Evolutionary conservation across 2,888 invertebrate species (phyloP).

Genomic region (Napeogenes inachia): DNA sequence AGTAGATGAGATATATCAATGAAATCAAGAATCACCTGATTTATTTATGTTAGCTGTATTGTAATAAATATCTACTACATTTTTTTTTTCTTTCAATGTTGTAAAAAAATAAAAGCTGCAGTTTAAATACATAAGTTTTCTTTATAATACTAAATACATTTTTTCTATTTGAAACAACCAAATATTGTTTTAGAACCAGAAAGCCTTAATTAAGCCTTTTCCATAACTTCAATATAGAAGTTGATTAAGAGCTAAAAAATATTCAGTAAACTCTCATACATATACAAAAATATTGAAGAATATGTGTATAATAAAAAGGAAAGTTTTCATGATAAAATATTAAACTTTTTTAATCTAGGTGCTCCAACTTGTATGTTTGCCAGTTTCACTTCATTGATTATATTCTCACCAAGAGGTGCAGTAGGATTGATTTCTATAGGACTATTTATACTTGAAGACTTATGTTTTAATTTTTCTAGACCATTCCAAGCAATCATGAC

Average conservation of each 20-base stretch:
- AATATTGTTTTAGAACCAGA: no score
- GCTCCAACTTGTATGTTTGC: slow-evolving; percentile 69
- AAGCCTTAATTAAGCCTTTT: no score
- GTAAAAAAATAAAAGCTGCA: background rate
- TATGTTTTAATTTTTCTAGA: slow-evolving; percentile 82
- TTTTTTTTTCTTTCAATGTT: slow-evolving; percentile 1
- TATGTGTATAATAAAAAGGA: background rate
- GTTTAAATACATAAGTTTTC: no score
- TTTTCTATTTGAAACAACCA: no score
- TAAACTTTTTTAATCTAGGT: slow-evolving; percentile 52
- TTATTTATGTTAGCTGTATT: slow-evolving; percentile 44
- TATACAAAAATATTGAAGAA: no score
- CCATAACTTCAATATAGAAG: no score
- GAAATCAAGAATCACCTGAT: slow-evolving; percentile 30
- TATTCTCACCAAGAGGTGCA: slow-evolving; percentile 80
- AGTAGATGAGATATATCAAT: slow-evolving; percentile 35
- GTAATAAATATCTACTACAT: slow-evolving; percentile 33
- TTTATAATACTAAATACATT: no score
- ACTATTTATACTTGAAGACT: slow-evolving; percentile 56
- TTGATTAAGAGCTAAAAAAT: no score
- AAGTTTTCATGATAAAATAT: slow-evolving; percentile 25
- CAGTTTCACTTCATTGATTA: slow-evolving; percentile 74
- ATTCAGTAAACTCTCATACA: no score
- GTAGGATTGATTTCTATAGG: slow-evolving; percentile 78
- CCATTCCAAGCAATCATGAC: slow-evolving; percentile 99